phyloP scores from a whole-genome alignment of 2,113 vertebrate species.

The Prochilodus magdalenae region DNA sequence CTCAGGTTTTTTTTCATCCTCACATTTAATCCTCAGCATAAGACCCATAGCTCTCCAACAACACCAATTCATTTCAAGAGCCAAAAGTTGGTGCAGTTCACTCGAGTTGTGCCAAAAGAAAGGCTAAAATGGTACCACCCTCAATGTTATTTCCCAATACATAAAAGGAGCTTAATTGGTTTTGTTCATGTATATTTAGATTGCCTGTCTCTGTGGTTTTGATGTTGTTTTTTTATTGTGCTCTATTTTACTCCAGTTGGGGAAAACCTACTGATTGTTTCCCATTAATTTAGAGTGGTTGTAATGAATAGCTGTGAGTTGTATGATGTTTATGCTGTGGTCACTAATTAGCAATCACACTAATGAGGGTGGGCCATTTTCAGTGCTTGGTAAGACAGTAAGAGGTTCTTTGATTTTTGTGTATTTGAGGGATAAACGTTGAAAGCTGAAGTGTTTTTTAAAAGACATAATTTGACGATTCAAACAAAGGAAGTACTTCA shows the following conservation, averaged over 20 bases:
- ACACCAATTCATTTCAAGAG: conserved; percentile 4
- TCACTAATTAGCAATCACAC: conserved; percentile 45
- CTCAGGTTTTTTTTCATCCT: not conserved
- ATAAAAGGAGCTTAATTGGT: conserved; percentile 33
- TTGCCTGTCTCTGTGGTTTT: conserved; percentile 38
- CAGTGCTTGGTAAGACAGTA: conserved; percentile 16
- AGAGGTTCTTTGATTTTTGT: not conserved
- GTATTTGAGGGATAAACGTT: not conserved
- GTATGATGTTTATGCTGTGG: conserved; percentile 42
- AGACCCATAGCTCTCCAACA: not conserved
- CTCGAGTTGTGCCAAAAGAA: not conserved
- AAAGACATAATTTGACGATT: not conserved
- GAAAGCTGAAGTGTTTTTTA: not conserved
- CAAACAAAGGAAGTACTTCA: not conserved
- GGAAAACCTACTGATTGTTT: conserved; percentile 40
- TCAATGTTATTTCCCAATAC: conserved; percentile 24
- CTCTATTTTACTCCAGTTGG: conserved; percentile 16
- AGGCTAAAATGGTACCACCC: conserved; percentile 1
- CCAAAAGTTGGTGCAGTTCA: not conserved
- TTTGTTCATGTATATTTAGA: conserved; percentile 45
- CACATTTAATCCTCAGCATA: not conserved
- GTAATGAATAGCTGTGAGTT: conserved; percentile 42
- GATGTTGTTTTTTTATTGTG: conserved; percentile 42
- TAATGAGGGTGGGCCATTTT: conserved; percentile 34
- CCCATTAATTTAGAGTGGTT: conserved; percentile 48